phyloP scores from a whole-genome alignment of 2,888 invertebrate species.

The Drosophila cognata region DNA sequence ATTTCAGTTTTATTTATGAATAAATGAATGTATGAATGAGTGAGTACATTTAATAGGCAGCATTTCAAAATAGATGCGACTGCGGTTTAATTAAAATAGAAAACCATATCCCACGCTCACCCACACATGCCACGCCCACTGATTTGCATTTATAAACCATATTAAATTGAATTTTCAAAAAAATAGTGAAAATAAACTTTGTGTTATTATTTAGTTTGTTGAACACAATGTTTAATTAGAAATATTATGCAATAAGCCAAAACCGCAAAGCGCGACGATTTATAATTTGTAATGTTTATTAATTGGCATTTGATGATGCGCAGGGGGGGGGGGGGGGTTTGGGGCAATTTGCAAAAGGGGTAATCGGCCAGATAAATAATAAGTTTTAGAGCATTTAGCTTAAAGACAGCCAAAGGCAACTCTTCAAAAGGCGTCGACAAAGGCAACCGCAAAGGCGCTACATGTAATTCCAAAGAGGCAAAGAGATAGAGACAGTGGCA shows the following conservation, averaged over 20 bases:
- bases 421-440: conserved; percentile 20
- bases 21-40: conserved; percentile 16
- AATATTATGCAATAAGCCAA: conserved; percentile 40
- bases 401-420: not conserved
- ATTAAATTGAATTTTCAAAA: conserved; percentile 11
- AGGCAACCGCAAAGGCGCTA: conserved; percentile 33
- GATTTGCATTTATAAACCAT: conserved; percentile 45
- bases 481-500: not conserved
- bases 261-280: conserved; percentile 64
- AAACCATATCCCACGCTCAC: not conserved
- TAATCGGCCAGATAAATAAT: conserved; percentile 2
- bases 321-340: no score
- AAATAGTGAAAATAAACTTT: not conserved
- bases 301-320: conserved; percentile 42
- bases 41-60: not conserved
- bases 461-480: conserved; percentile 38
- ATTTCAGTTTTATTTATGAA: conserved; percentile 20
- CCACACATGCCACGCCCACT: conserved; percentile 35
- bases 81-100: conserved; percentile 65
- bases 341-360: not conserved
- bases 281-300: conserved; percentile 61
- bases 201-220: conserved; percentile 24
- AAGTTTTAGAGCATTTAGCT: not conserved
- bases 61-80: conserved; percentile 34
- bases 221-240: conserved; percentile 59